Evolutionary conservation across 2,113 vertebrate species (phyloP).

Genomic region (Alaudala cheleensis): DNA sequence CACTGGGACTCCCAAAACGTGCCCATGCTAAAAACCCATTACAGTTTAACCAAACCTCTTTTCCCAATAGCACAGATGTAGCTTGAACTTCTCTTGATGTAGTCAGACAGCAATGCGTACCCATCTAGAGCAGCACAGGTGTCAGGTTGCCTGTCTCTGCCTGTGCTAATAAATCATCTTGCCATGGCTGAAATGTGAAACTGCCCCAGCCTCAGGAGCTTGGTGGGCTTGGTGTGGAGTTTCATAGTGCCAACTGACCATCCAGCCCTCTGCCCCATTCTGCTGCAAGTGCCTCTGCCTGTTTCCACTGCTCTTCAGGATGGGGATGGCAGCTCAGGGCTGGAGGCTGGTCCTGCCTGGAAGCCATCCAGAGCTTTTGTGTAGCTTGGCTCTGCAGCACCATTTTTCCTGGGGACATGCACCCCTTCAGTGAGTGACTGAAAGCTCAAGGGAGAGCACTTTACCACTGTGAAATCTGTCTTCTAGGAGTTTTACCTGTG

Average conservation of each 20-base stretch:
- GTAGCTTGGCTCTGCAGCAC: accelerated
- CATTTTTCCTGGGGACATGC: not conserved
- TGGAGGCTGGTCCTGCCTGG: not conserved
- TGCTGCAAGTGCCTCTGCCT: accelerated
- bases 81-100: not conserved
- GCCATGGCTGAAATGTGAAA: not conserved
- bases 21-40: not conserved
- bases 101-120: accelerated
- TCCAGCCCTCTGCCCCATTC: not conserved
- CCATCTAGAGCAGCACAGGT: not conserved
- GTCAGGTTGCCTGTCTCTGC: not conserved
- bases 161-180: not conserved
- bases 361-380: not conserved
- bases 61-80: not conserved
- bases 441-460: not conserved
- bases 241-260: not conserved
- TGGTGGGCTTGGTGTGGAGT: not conserved
- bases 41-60: not conserved
- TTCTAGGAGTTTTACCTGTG: not conserved
- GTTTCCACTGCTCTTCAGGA: not conserved
- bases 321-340: accelerated
- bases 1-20: not conserved
- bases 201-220: not conserved
- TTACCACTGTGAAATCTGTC: not conserved
- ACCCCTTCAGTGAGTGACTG: not conserved